A percentile compares a stretch with the other conserved stretches of the same genome.
Conservation (phyloP, 2,797 vertebrate species). For the Leucoraja ocellata region DNA sequence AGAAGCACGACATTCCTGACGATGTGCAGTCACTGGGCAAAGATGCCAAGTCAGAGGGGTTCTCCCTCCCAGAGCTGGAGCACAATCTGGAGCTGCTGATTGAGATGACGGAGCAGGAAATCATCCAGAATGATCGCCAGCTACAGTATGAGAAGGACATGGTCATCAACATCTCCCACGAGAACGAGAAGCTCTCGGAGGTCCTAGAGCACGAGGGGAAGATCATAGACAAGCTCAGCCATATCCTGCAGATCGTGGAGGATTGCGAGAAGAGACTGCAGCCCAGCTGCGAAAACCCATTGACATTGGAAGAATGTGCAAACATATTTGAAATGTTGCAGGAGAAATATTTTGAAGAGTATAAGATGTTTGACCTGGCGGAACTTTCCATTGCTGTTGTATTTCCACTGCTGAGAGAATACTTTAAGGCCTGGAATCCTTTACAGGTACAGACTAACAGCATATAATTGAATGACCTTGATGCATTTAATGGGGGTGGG, state of each 20-base stretch:
- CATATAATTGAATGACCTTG: background rate
- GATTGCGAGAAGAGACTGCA: conserved; percentile 73
- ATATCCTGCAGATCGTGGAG: conserved; percentile 79
- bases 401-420: conserved; percentile 82
- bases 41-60: conserved; percentile 74
- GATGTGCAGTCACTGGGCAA: conserved; percentile 63
- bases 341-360: conserved; percentile 90
- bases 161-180: conserved; percentile 81
- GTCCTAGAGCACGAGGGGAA: conserved; percentile 70
- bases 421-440: conserved; percentile 85
- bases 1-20: conserved; percentile 87
- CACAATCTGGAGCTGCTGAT: conserved; percentile 97
- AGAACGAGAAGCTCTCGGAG: conserved; percentile 71
- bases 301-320: conserved; percentile 79
- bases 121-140: conserved; percentile 88
- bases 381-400: conserved; percentile 85
- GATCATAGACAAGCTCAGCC: conserved; percentile 73
- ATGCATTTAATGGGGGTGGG: too few species aligned
- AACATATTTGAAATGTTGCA: conserved; percentile 81
- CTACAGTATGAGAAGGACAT: conserved; percentile 91
- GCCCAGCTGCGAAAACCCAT: conserved; percentile 59
- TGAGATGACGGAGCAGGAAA: conserved; percentile 93
- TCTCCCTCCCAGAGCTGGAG: conserved; percentile 84
- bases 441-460: conserved; percentile 65
- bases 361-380: conserved; percentile 77